Base-by-base conservation (phyloP, 1,140 invertebrate species). In the Neotoxoptera formosana region DNA sequence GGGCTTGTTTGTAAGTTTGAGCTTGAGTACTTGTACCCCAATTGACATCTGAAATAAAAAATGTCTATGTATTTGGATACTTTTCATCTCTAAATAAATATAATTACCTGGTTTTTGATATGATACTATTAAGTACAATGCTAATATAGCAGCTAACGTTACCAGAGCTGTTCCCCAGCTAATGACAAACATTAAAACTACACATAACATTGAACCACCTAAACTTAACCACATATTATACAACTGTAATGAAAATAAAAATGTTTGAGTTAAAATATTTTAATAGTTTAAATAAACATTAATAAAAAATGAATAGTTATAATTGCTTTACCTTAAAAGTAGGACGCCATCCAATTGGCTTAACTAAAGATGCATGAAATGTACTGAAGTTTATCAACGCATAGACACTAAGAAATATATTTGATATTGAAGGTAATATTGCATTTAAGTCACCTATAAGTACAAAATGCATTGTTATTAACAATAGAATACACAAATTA, bases 21-120 rank as follows among this genome's bases (percentile, higher is more conserved):
- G 99, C 99, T 95, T 99, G 99, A 0, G 98, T 98, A 23, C 98
- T 99, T 90, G 98, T 99, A 25, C 99, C 99, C 99, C 99, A 99
- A 95, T 99, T 99, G 6, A 99, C 98, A 95, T 99, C 99, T 98
- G 94, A 60, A 95, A 95, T 94, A 93, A 94, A 41, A 36, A 93
- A 93, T 94, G 94, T 94, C 94, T 67, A 36, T 17, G 17, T 20
- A 91, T 51, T 36, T 41, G 25, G 25, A 53, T 84, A 53, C 14
- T 41, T 51, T 56, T 45, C 25, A 92, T 86, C 25, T 36, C 14
- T 51, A 25, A 87, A 87, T 76, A 14, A 91, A 91, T 90, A 91
- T 41, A 88, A 60, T 47, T 95, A 98, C 97, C 97, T 95, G 99
- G 99, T 95, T 99, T 99, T 87, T 98, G 96, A 95, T 99, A 98